These are phyloP conservation scores for Eupsilia transversa DNA, from an alignment of 2,888 invertebrate species.

Conservation along the genomic window DNA sequence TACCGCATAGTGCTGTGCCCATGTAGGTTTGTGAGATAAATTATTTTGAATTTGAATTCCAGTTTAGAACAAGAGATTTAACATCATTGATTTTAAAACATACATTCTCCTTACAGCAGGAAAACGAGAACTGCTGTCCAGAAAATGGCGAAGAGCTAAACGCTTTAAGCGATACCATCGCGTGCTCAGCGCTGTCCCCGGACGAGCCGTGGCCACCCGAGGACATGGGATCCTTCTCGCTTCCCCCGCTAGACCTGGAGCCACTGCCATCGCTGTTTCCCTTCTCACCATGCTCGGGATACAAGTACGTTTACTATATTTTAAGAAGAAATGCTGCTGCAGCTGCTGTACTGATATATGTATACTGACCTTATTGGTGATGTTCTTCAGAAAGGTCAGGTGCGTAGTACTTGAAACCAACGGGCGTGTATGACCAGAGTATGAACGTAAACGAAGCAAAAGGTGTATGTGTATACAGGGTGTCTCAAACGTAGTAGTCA, in stretches of 20 bases:
- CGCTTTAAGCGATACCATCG: conserved; percentile 80
- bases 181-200: conserved; percentile 83
- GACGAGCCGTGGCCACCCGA: conserved; percentile 91
- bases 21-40: too few species aligned
- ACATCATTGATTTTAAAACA: background rate
- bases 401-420: too few species aligned
- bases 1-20: too few species aligned
- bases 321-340: background rate
- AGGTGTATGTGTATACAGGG: too few species aligned
- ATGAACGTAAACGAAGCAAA: too few species aligned
- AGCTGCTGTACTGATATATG: background rate
- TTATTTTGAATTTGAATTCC: too few species aligned
- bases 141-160: conserved; percentile 86
- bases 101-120: conserved; percentile 75
- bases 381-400: too few species aligned
- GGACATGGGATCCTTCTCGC: conserved; percentile 96
- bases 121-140: conserved; percentile 86
- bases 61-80: too few species aligned
- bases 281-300: conserved; percentile 95
- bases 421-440: too few species aligned
- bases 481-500: too few species aligned
- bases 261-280: conserved; percentile 96
- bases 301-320: conserved; percentile 19
- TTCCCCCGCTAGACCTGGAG: conserved; percentile 96
- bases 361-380: background rate